Conservation (phyloP, 2,888 invertebrate species). For the Macaria notata region DNA sequence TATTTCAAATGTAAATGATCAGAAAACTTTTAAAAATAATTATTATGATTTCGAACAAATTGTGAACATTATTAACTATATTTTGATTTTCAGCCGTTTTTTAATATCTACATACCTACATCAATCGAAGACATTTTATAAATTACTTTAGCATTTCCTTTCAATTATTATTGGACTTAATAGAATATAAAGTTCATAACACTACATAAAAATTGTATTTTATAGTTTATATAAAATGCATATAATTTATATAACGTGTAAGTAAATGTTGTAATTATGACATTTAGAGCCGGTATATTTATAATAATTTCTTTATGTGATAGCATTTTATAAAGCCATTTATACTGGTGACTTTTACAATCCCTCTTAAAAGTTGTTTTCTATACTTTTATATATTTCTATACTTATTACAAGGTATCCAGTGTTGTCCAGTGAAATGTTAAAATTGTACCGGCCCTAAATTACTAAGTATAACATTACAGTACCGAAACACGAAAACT, state of each 20-base stretch:
- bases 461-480: neutral
- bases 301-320: neutral
- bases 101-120: constrained; percentile 28
- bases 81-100: constrained; percentile 2
- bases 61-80: too few relatives aligned
- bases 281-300: constrained; percentile 12
- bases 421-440: too few relatives aligned
- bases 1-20: too few relatives aligned
- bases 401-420: too few relatives aligned
- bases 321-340: too few relatives aligned
- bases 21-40: too few relatives aligned
- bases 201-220: constrained; percentile 16
- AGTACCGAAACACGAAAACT: constrained; percentile 1
- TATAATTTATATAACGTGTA: constrained; percentile 14
- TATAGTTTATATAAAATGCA: constrained; percentile 26
- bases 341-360: too few relatives aligned
- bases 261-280: constrained; percentile 15
- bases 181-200: constrained; percentile 22
- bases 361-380: too few relatives aligned
- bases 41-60: too few relatives aligned
- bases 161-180: constrained; percentile 13
- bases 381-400: too few relatives aligned
- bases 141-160: constrained; percentile 13
- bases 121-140: constrained; percentile 22
- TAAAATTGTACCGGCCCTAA: constrained; percentile 4